A percentile compares a stretch with the other conserved stretches of the same genome.
These are phyloP conservation scores for Pterostichus madidus DNA, from an alignment of 2,888 invertebrate genomes.

Conservation along the genomic window DNA sequence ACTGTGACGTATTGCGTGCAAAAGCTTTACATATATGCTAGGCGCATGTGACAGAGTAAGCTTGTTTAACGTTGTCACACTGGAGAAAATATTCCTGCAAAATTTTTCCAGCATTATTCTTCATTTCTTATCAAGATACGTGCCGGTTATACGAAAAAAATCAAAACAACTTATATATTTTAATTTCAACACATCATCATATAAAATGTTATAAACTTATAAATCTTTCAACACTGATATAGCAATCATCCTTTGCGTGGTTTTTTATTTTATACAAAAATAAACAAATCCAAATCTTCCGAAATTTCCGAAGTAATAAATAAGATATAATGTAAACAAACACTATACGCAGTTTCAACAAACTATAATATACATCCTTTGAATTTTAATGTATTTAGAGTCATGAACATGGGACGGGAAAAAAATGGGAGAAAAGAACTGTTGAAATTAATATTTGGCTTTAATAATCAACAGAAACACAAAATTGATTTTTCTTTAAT, in stretches of 20 bases:
- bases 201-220: not conserved
- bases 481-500: too few species aligned
- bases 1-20: not conserved
- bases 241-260: conserved; percentile 2
- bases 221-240: conserved; percentile 17
- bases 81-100: not conserved
- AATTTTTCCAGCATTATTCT: not conserved
- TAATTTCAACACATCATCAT: not conserved
- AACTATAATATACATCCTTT: not conserved
- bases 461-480: too few species aligned
- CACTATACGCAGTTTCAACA: not conserved
- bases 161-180: not conserved
- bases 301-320: conserved; percentile 24
- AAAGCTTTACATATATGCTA: not conserved
- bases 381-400: too few species aligned
- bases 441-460: too few species aligned
- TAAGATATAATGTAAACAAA: not conserved
- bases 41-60: not conserved
- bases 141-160: not conserved
- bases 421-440: too few species aligned
- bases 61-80: too few species aligned
- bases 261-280: conserved; percentile 20
- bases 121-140: not conserved
- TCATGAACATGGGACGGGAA: too few species aligned
- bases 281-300: not conserved